These are phyloP conservation scores for Petrocephalus sullivani DNA, from an alignment of 2,797 vertebrate genomes.

Conservation along the genomic window DNA sequence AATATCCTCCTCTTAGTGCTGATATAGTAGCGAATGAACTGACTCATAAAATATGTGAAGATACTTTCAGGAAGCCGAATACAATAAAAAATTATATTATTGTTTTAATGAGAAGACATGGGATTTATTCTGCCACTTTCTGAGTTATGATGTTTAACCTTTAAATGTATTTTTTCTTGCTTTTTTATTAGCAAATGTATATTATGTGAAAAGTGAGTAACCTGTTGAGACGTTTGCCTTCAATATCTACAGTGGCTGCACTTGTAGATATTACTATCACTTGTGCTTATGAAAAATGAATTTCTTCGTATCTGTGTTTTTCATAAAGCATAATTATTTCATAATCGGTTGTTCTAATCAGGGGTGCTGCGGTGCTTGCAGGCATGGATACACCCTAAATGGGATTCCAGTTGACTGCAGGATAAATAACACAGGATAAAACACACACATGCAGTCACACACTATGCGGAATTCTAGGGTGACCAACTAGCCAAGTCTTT, in stretches of 20 bases:
- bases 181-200: neutral
- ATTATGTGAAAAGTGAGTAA: neutral
- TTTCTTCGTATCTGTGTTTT: neutral
- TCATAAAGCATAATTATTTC: neutral
- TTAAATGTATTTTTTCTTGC: neutral
- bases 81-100: constrained; percentile 8
- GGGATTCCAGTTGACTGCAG: neutral
- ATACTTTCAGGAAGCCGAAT: constrained; percentile 27
- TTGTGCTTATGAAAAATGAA: neutral
- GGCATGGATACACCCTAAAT: neutral
- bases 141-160: neutral
- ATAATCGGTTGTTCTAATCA: neutral
- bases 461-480: neutral
- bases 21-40: constrained; percentile 23
- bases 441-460: neutral
- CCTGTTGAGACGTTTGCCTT: neutral
- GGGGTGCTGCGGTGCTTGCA: neutral
- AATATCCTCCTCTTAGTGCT: constrained; percentile 10
- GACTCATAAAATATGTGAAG: constrained; percentile 30
- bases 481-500: neutral
- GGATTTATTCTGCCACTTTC: neutral
- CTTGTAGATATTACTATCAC: neutral
- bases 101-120: constrained; percentile 10
- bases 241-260: neutral
- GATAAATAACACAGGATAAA: neutral